These are phyloP conservation scores for Podabrus alpinus DNA, from an alignment of 2,888 invertebrate species.

Conservation along the genomic window DNA sequence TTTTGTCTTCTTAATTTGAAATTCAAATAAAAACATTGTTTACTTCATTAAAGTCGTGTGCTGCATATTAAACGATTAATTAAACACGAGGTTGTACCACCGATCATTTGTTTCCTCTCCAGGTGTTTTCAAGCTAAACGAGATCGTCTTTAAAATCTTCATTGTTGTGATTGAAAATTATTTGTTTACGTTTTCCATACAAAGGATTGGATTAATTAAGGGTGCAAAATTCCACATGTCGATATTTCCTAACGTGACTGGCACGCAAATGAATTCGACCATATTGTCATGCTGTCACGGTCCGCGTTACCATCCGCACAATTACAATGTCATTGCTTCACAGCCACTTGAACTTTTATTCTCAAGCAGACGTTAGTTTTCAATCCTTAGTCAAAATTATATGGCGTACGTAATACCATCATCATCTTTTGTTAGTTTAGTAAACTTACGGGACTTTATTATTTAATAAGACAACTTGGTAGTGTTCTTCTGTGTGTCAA, in stretches of 20 bases:
- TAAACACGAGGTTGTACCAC: background rate
- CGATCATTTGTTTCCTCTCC: background rate
- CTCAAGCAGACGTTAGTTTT: slow-evolving; percentile 15
- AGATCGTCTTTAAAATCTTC: background rate
- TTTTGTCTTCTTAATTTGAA: background rate
- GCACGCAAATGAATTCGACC: slow-evolving; percentile 50
- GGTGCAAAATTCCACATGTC: background rate
- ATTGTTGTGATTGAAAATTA: background rate
- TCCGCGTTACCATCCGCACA: slow-evolving; percentile 44
- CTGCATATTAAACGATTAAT: background rate
- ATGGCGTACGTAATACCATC: background rate
- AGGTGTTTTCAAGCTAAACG: background rate
- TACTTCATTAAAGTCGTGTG: background rate
- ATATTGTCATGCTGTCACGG: slow-evolving; percentile 54
- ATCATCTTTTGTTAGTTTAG: background rate
- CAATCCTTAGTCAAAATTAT: slow-evolving; percentile 20
- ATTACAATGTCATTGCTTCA: slow-evolving; percentile 48
- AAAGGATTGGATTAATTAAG: background rate
- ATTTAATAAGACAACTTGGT: background rate
- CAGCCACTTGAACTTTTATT: slow-evolving; percentile 28
- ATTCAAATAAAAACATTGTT: background rate
- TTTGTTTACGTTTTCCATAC: background rate
- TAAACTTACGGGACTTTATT: background rate
- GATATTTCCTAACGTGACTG: slow-evolving; percentile 37
- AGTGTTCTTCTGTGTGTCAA: background rate